Percentiles rank a stretch among this genome's conserved stretches.
phyloP scores from a whole-genome alignment of 2,797 vertebrate species.

The Cynodonichthys magdalenae region DNA sequence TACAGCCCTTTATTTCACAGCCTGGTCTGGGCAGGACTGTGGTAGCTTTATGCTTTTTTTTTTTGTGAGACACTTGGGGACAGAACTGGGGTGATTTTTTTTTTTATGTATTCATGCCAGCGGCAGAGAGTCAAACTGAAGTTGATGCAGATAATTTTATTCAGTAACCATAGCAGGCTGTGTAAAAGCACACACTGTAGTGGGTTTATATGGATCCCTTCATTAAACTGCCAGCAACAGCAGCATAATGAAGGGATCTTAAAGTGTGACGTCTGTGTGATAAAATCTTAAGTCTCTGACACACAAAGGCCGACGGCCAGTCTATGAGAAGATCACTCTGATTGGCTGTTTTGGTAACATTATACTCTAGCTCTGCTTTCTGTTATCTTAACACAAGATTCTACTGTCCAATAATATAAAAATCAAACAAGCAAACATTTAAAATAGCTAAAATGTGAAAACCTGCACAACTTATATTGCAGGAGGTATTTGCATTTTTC shows the following conservation, averaged over 20 bases:
- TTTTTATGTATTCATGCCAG: background rate
- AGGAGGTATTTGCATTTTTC: background rate
- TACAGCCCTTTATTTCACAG: conserved; percentile 2
- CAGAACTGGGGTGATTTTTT: background rate
- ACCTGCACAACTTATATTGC: background rate
- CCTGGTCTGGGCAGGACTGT: background rate
- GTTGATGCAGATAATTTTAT: conserved; percentile 1
- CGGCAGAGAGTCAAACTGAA: background rate
- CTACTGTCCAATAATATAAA: background rate
- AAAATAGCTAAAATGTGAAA: background rate
- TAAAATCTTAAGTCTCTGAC: background rate
- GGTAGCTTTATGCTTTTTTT: background rate
- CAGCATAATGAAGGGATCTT: conserved; percentile 3
- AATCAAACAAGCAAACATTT: background rate
- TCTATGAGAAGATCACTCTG: background rate
- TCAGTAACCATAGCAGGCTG: background rate
- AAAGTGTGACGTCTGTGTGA: background rate
- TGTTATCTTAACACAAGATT: background rate
- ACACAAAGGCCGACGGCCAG: background rate
- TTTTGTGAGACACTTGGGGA: background rate
- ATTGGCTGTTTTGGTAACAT: background rate
- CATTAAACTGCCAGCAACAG: conserved; percentile 3
- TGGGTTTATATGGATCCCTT: background rate
- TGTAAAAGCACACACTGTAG: conserved; percentile 9
- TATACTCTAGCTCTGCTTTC: background rate